Conservation (phyloP, 2,888 invertebrate genomes). For the Maniola hyperantus region DNA sequence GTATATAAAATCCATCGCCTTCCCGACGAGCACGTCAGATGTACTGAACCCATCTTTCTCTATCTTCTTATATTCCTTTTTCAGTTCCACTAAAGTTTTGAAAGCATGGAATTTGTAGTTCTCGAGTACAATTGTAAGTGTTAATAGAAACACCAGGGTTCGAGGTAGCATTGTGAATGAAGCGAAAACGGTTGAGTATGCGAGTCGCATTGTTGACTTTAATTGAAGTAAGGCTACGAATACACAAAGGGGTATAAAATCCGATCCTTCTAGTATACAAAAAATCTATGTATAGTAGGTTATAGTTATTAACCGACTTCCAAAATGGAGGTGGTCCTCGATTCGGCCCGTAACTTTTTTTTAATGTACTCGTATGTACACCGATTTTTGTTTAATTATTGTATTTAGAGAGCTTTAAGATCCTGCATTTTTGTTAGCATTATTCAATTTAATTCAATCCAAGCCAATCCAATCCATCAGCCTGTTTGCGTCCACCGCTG, state of each 20-base stretch:
- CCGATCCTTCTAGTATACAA: too few species aligned
- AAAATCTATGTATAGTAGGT: too few species aligned
- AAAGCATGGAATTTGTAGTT: conserved; percentile 49
- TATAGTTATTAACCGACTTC: too few species aligned
- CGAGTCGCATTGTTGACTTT: conserved; percentile 14
- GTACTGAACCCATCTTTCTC: conserved; percentile 52
- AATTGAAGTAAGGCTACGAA: conserved; percentile 1
- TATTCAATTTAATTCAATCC: too few species aligned
- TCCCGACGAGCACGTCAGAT: conserved; percentile 61
- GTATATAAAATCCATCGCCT: conserved; percentile 69
- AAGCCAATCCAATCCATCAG: too few species aligned
- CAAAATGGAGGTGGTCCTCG: too few species aligned
- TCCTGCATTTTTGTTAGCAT: too few species aligned
- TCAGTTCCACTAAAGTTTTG: conserved; percentile 56
- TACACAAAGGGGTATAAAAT: background rate
- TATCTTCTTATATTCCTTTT: conserved; percentile 48
- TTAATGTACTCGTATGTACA: too few species aligned
- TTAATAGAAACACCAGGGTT: conserved; percentile 29
- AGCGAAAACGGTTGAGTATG: background rate
- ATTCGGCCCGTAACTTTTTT: too few species aligned
- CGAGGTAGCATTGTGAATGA: conserved; percentile 33
- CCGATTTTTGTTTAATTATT: too few species aligned
- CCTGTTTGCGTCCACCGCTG: too few species aligned
- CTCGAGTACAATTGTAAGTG: conserved; percentile 46
- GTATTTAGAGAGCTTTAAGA: too few species aligned